A percentile compares a stretch with the other conserved stretches of the same genome.
These are phyloP conservation scores for Coreoperca whiteheadi DNA, from an alignment of 2,113 vertebrate genomes.

Conservation along the genomic window DNA sequence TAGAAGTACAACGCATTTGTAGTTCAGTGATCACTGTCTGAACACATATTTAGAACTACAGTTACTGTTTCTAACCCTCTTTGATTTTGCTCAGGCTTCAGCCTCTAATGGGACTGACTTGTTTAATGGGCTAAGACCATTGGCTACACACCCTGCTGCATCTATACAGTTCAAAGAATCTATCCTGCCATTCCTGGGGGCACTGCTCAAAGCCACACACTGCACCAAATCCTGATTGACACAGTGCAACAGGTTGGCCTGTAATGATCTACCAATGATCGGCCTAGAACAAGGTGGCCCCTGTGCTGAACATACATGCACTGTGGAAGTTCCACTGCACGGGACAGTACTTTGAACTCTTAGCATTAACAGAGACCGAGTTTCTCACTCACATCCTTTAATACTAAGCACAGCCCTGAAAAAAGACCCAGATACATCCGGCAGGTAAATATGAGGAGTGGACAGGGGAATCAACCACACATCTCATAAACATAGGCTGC, in stretches of 20 bases:
- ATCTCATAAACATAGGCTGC: constrained; percentile 42
- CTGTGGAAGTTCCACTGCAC: background rate
- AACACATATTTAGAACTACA: background rate
- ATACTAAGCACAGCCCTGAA: constrained; percentile 36
- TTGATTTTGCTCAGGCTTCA: background rate
- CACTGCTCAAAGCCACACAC: background rate
- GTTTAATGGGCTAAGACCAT: background rate
- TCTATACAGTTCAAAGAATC: background rate
- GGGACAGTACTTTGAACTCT: constrained; percentile 27
- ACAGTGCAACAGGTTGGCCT: constrained; percentile 11
- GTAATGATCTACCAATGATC: constrained; percentile 43
- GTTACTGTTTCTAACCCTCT: background rate
- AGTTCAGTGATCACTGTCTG: background rate
- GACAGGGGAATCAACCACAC: constrained; percentile 39
- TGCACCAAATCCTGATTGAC: constrained; percentile 27
- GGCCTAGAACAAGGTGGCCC: constrained; percentile 19
- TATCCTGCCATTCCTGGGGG: background rate
- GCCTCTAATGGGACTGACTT: constrained; percentile 1
- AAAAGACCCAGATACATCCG: constrained; percentile 33
- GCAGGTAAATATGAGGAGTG: constrained; percentile 57
- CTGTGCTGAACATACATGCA: background rate
- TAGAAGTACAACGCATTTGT: background rate
- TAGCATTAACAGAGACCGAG: constrained; percentile 17
- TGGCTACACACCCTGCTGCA: background rate
- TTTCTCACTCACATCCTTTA: constrained; percentile 25